These are phyloP conservation scores for Drosophila mettleri DNA, from an alignment of 2,888 invertebrate genomes.

Conservation along the genomic window DNA sequence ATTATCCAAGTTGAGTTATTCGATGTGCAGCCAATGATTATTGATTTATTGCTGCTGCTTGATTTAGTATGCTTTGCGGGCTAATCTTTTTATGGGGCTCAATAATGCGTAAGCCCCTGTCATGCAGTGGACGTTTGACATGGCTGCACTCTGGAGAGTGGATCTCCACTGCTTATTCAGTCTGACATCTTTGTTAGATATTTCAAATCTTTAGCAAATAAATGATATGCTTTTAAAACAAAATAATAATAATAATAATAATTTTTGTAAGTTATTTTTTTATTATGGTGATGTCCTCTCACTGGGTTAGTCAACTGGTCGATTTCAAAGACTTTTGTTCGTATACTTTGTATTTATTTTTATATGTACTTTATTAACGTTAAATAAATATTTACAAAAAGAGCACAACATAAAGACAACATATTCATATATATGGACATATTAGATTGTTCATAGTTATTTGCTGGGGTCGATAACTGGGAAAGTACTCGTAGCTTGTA, in stretches of 20 bases:
- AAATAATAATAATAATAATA: too few relatives aligned
- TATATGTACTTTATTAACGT: constrained; percentile 76
- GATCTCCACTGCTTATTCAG: too few relatives aligned
- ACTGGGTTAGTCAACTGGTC: too few relatives aligned
- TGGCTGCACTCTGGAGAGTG: not conserved
- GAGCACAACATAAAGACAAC: constrained; percentile 60
- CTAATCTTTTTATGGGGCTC: constrained; percentile 20
- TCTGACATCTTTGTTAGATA: too few relatives aligned
- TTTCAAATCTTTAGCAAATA: too few relatives aligned
- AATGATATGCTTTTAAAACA: too few relatives aligned
- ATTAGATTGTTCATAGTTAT: constrained; percentile 37
- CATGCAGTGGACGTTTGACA: too few relatives aligned
- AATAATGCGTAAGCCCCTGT: constrained; percentile 7
- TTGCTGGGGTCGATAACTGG: constrained; percentile 24
- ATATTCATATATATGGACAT: constrained; percentile 28
- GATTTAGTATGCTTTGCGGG: constrained; percentile 7
- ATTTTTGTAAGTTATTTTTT: too few relatives aligned
- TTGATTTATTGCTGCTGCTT: constrained; percentile 37
- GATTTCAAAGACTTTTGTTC: constrained; percentile 4
- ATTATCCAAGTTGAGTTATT: constrained; percentile 48
- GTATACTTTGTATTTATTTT: constrained; percentile 57
- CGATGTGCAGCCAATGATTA: constrained; percentile 25
- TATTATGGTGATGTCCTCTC: too few relatives aligned
- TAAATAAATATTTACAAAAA: constrained; percentile 83
- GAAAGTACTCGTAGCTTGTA: constrained; percentile 49